These are phyloP conservation scores for Cantharis rustica DNA, from an alignment of 2,888 invertebrate genomes.

Conservation along the genomic window DNA sequence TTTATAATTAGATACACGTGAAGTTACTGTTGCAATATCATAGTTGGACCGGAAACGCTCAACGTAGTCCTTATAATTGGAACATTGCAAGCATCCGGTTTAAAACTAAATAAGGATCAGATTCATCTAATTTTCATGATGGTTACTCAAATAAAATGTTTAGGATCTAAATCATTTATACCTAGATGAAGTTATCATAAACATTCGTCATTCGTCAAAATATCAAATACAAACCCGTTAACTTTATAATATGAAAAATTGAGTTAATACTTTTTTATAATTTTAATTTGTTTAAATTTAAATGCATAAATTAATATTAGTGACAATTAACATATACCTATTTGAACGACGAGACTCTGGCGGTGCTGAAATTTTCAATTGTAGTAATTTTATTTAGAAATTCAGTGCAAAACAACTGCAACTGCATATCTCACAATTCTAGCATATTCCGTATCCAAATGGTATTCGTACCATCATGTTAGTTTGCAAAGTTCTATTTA, in stretches of 20 bases:
- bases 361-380: too few species aligned
- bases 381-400: too few species aligned
- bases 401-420: too few species aligned
- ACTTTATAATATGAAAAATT: background rate
- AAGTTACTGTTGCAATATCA: background rate
- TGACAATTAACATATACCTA: too few species aligned
- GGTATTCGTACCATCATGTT: too few species aligned
- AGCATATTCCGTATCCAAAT: too few species aligned
- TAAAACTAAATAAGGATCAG: slow-evolving; percentile 15
- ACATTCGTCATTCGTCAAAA: background rate
- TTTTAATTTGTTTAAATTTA: too few species aligned
- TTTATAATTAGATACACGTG: background rate
- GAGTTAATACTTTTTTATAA: too few species aligned
- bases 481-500: too few species aligned
- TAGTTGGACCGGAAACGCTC: slow-evolving; percentile 22
- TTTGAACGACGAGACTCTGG: too few species aligned
- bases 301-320: too few species aligned
- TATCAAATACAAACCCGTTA: background rate
- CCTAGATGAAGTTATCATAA: background rate
- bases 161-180: background rate
- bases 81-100: slow-evolving; percentile 28
- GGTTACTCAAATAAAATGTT: background rate
- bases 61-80: slow-evolving; percentile 22
- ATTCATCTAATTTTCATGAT: slow-evolving; percentile 13
- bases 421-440: too few species aligned